phyloP scores from a whole-genome alignment of 2,888 invertebrate genomes.

The Steinernema carpocapsae region DNA sequence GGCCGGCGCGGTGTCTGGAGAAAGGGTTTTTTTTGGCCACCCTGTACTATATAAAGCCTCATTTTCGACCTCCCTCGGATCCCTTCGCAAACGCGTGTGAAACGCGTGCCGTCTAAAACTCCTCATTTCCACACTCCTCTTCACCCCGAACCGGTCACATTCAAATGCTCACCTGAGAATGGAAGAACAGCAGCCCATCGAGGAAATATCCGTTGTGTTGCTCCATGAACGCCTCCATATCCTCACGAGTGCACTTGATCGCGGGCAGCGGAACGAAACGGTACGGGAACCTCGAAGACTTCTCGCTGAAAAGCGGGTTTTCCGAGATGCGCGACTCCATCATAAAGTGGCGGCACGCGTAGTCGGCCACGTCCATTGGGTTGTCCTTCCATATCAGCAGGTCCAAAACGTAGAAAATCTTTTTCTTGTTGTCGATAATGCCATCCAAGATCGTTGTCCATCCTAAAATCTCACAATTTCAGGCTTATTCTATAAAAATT shows the following conservation, averaged over 20 bases:
- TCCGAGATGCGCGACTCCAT: constrained; percentile 79
- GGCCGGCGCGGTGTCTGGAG: too few species aligned
- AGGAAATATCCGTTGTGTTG: constrained; percentile 70
- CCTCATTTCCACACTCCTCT: neutral
- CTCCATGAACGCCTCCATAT: constrained; percentile 56
- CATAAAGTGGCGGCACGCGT: constrained; percentile 86
- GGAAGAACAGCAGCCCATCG: constrained; percentile 90
- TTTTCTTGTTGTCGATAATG: constrained; percentile 76
- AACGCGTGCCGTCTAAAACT: too few species aligned
- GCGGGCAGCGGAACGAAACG: constrained; percentile 72
- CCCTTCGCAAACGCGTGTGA: too few species aligned
- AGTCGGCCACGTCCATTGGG: constrained; percentile 71
- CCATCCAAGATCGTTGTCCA: constrained; percentile 80
- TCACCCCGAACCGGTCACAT: neutral
- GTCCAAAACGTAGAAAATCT: constrained; percentile 82
- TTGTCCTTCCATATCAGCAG: constrained; percentile 77
- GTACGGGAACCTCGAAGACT: constrained; percentile 51
- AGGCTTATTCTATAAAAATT: neutral
- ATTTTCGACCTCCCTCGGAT: too few species aligned
- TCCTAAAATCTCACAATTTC: constrained; percentile 25
- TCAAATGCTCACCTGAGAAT: constrained; percentile 79
- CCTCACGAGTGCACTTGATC: constrained; percentile 62
- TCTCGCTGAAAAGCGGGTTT: constrained; percentile 48
- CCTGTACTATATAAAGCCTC: too few species aligned
- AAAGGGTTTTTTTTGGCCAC: too few species aligned